Evolutionary conservation across 2,888 invertebrate species (phyloP).

Genomic region (Eupithecia dodoneata): DNA sequence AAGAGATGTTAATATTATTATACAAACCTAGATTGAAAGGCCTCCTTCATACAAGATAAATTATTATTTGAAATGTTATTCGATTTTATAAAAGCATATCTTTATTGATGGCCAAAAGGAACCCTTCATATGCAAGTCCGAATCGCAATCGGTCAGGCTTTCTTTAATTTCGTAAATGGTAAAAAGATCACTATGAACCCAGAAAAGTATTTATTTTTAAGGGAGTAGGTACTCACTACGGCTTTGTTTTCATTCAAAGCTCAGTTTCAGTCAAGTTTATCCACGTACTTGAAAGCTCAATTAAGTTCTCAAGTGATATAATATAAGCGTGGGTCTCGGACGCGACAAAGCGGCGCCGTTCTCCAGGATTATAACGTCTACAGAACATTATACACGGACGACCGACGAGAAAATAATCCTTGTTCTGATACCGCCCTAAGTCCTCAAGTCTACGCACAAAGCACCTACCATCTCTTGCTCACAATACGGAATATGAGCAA

Average conservation of each 20-base stretch:
- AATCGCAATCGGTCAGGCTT: no score
- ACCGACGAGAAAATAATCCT: no score
- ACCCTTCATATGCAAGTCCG: background rate
- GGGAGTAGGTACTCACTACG: background rate
- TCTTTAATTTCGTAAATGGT: no score
- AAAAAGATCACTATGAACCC: background rate
- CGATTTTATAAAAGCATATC: no score
- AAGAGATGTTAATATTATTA: no score
- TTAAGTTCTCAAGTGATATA: constrained; percentile 1
- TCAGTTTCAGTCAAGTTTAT: background rate
- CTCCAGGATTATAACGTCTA: background rate
- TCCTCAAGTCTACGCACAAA: background rate
- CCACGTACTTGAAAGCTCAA: constrained; percentile 6
- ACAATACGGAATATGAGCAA: background rate
- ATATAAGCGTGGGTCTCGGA: background rate
- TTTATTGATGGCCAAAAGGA: no score
- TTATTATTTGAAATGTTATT: no score
- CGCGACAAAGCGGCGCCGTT: constrained; percentile 10
- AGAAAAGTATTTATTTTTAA: background rate
- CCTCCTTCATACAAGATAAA: no score
- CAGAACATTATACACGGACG: background rate
- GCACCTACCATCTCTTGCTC: background rate
- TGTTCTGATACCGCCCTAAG: no score
- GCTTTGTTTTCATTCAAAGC: background rate
- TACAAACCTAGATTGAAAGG: no score